Conservation (phyloP, 2,888 invertebrate species). For the Callosobruchus maculatus region DNA sequence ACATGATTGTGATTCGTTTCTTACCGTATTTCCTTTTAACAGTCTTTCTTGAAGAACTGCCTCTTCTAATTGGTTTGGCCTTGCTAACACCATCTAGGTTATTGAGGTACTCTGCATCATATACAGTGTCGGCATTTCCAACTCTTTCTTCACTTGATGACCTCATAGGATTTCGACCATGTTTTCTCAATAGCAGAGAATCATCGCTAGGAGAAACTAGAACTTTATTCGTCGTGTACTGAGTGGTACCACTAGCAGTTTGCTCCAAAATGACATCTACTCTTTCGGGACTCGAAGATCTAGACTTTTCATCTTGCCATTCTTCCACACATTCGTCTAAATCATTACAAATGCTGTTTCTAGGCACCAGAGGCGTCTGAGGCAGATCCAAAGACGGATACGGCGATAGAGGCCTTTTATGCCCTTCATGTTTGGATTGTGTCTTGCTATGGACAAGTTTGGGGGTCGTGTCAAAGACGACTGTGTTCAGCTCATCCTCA, state of each 20-base stretch:
- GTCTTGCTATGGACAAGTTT: constrained; percentile 14
- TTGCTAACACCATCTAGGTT: constrained; percentile 65
- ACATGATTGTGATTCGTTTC: neutral
- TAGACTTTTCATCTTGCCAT: constrained; percentile 46
- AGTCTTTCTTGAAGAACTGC: constrained; percentile 22
- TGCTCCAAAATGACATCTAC: constrained; percentile 21
- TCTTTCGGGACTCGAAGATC: constrained; percentile 24
- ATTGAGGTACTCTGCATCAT: constrained; percentile 48
- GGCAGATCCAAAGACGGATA: constrained; percentile 36
- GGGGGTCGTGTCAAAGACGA: constrained; percentile 16
- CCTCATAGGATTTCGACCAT: neutral
- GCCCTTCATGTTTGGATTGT: constrained; percentile 8
- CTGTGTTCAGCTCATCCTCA: constrained; percentile 18
- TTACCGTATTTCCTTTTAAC: constrained; percentile 21
- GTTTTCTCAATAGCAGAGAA: neutral
- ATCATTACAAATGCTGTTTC: constrained; percentile 43
- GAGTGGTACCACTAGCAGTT: constrained; percentile 23
- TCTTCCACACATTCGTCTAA: constrained; percentile 50
- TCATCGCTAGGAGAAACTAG: constrained; percentile 19
- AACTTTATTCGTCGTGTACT: constrained; percentile 29
- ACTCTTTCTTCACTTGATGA: neutral
- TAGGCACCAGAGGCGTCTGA: constrained; percentile 30
- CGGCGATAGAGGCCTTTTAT: constrained; percentile 37
- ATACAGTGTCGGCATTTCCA: neutral
- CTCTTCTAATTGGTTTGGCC: constrained; percentile 25